Conservation (phyloP, 64 coral and sea anemone species). For the Porites australiensis region DNA sequence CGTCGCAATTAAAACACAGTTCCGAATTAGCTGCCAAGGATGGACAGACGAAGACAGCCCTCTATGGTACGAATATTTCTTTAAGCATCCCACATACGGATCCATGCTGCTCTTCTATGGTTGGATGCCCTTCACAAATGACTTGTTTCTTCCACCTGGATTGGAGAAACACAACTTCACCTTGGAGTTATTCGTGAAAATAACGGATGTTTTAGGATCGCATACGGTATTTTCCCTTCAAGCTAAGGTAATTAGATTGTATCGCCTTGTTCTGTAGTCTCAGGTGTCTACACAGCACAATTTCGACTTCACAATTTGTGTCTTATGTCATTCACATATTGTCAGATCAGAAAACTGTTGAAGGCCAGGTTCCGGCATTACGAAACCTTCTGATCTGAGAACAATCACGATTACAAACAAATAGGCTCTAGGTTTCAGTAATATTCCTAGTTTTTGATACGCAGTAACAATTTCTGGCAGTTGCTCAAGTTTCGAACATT, state of each 20-base stretch:
- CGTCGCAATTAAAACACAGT: conserved; percentile 35
- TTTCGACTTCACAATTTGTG: no score
- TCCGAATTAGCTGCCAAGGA: conserved; percentile 42
- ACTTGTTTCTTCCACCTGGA: conserved; percentile 52
- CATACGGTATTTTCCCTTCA: conserved; percentile 4
- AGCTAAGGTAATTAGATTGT: conserved; percentile 25
- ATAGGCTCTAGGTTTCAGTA: no score
- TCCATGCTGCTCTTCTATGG: conserved; percentile 52
- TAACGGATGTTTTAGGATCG: conserved; percentile 57
- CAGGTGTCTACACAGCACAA: no score
- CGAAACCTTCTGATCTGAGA: no score
- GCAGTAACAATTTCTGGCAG: no score
- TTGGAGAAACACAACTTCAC: neutral
- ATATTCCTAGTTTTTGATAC: no score
- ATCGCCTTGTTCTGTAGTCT: neutral
- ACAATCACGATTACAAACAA: no score
- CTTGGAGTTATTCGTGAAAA: conserved; percentile 48
- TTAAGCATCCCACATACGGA: neutral
- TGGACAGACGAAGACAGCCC: conserved; percentile 76
- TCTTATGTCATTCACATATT: no score
- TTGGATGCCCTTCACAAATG: neutral
- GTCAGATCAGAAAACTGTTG: no score
- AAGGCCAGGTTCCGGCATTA: no score
- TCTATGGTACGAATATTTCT: conserved; percentile 71
- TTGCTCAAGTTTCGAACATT: no score